phyloP scores from a whole-genome alignment of 1,140 invertebrate genomes.

The Micrasema longulum region DNA sequence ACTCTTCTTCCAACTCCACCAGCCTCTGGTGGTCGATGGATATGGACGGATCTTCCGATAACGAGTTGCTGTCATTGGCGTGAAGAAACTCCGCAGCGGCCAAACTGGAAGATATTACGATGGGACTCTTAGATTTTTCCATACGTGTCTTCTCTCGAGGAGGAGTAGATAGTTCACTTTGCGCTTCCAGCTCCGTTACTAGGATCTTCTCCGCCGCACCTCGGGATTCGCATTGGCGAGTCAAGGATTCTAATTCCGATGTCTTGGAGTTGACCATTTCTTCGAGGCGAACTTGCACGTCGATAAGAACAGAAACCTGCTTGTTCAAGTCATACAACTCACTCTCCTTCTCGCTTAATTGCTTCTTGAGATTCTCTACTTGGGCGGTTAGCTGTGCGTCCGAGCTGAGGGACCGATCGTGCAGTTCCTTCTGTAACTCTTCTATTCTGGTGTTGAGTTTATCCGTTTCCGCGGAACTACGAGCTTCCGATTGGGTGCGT shows the following conservation, averaged over 20 bases:
- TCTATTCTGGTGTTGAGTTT: constrained; percentile 38
- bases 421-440: constrained; percentile 45
- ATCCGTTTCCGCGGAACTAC: constrained; percentile 39
- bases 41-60: constrained; percentile 57
- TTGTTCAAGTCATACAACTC: constrained; percentile 32
- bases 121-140: constrained; percentile 25
- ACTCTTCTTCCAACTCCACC: constrained; percentile 65
- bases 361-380: constrained; percentile 31
- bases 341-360: constrained; percentile 42
- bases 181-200: constrained; percentile 1
- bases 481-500: constrained; percentile 39
- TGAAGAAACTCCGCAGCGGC: constrained; percentile 44
- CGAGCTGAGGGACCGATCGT: constrained; percentile 36
- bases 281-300: constrained; percentile 43
- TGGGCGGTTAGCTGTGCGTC: constrained; percentile 20
- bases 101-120: constrained; percentile 52
- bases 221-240: constrained; percentile 57
- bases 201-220: constrained; percentile 59
- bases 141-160: not conserved
- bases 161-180: not conserved
- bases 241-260: not conserved
- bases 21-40: constrained; percentile 59
- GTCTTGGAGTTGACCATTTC: constrained; percentile 42
- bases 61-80: constrained; percentile 30
- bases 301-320: constrained; percentile 32